Conservation (phyloP, 2,797 vertebrate species). For the Onychomys leucogaster region DNA sequence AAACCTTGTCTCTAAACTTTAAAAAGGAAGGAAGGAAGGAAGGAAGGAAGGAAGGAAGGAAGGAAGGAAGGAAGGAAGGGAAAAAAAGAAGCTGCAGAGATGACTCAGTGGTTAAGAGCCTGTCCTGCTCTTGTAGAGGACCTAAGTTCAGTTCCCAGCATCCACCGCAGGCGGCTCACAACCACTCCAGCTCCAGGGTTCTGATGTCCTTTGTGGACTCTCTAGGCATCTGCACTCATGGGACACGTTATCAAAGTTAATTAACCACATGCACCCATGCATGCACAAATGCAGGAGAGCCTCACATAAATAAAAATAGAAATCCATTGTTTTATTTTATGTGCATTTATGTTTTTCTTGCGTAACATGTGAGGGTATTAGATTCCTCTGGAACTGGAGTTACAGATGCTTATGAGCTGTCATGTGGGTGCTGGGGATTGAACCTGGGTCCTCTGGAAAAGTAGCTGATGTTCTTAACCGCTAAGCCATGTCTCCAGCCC, state of each 20-base stretch:
- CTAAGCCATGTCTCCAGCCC: not conserved
- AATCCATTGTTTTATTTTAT: not conserved
- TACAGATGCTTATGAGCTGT: not conserved
- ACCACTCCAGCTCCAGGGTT: not conserved
- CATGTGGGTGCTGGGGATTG: not conserved
- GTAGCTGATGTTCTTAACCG: not conserved
- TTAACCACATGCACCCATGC: not conserved
- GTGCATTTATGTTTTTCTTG: not conserved
- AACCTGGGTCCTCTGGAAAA: not conserved
- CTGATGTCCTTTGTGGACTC: not conserved
- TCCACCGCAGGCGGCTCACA: not conserved
- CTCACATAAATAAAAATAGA: no score
- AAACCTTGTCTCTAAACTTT: not conserved
- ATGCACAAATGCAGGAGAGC: not conserved
- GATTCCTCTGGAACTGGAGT: not conserved
- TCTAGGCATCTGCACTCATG: not conserved
- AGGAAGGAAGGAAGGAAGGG: no score
- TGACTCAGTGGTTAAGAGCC: not conserved
- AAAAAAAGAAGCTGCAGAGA: no score
- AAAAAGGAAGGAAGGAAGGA: no score
- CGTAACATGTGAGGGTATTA: not conserved
- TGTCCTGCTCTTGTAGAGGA: not conserved
- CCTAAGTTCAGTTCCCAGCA: not conserved
- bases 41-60: no score
- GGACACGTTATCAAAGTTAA: not conserved